These are phyloP conservation scores for Mesorhabditis spiculigera DNA, from an alignment of 2,888 invertebrate species.

Conservation along the genomic window DNA sequence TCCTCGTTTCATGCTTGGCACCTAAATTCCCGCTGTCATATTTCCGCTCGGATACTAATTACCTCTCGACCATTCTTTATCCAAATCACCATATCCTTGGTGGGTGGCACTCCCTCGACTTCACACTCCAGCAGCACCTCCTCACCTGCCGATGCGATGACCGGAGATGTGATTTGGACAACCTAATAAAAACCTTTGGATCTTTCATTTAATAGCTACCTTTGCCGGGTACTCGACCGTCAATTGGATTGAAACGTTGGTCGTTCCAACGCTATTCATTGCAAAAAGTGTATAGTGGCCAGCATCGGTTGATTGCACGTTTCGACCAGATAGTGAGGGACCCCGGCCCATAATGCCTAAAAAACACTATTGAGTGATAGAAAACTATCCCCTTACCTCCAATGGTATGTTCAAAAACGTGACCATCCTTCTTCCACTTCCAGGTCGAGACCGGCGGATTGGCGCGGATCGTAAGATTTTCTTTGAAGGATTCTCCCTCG, in stretches of 20 bases:
- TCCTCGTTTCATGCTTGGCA: constrained; percentile 15
- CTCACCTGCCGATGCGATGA: constrained; percentile 49
- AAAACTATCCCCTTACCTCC: constrained; percentile 38
- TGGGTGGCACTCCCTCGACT: constrained; percentile 49
- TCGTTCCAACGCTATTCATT: constrained; percentile 47
- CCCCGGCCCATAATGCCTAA: constrained; percentile 32
- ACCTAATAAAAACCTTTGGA: constrained; percentile 20
- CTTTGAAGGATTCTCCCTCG: constrained; percentile 54
- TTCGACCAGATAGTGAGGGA: constrained; percentile 33
- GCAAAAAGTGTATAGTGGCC: constrained; percentile 51
- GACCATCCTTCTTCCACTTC: constrained; percentile 49
- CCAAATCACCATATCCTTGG: constrained; percentile 52
- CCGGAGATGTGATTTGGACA: constrained; percentile 46
- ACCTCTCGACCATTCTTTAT: constrained; percentile 31
- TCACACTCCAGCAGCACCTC: constrained; percentile 54
- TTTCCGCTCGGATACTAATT: background rate
- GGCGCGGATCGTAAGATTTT: constrained; percentile 50
- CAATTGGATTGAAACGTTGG: constrained; percentile 48
- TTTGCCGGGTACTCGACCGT: constrained; percentile 50
- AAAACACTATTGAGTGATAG: too few species aligned
- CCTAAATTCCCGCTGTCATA: background rate
- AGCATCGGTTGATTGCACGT: constrained; percentile 40
- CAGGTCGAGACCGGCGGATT: constrained; percentile 52
- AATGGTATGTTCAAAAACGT: constrained; percentile 45
- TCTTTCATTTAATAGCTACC: constrained; percentile 17